Evolutionary conservation across 2,888 invertebrate genomes (phyloP).

Genomic region (Drosophila pegasa): DNA sequence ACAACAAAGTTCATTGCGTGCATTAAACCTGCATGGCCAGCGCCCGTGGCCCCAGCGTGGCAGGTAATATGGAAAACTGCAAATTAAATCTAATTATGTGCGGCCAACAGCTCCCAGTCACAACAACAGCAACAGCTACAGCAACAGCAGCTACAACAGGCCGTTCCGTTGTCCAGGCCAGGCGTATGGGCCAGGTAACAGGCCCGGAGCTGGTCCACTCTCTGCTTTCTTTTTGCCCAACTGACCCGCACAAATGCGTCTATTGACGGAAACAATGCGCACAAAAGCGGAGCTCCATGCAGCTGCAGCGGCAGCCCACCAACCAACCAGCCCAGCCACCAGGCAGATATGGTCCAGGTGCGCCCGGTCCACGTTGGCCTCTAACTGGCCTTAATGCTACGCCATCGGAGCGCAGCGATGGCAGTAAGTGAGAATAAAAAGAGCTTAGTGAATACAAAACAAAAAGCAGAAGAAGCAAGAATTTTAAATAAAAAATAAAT

Average conservation of each 20-base stretch:
- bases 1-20: slow-evolving; percentile 40
- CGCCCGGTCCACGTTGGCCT: slow-evolving; percentile 30
- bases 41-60: slow-evolving; percentile 6
- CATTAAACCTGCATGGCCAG: slow-evolving; percentile 28
- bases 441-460: slow-evolving; percentile 43
- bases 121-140: slow-evolving; percentile 16
- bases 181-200: slow-evolving; percentile 9
- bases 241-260: slow-evolving; percentile 80
- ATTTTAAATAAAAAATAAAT: slow-evolving; percentile 30
- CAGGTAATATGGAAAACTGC: slow-evolving; percentile 43
- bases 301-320: slow-evolving; percentile 3
- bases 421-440: slow-evolving; percentile 68
- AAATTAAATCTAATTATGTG: slow-evolving; percentile 79
- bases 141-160: background rate
- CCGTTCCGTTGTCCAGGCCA: background rate
- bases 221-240: slow-evolving; percentile 66
- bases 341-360: slow-evolving; percentile 47
- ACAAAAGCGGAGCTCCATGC: slow-evolving; percentile 58
- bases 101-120: slow-evolving; percentile 46
- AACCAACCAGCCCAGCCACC: slow-evolving; percentile 1
- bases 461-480: slow-evolving; percentile 17
- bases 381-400: slow-evolving; percentile 58
- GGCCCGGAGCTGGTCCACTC: slow-evolving; percentile 27
- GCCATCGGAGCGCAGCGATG: slow-evolving; percentile 54
- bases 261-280: slow-evolving; percentile 77